Conservation (phyloP, 1,140 invertebrate genomes). For the Drosophila bifasciata region DNA sequence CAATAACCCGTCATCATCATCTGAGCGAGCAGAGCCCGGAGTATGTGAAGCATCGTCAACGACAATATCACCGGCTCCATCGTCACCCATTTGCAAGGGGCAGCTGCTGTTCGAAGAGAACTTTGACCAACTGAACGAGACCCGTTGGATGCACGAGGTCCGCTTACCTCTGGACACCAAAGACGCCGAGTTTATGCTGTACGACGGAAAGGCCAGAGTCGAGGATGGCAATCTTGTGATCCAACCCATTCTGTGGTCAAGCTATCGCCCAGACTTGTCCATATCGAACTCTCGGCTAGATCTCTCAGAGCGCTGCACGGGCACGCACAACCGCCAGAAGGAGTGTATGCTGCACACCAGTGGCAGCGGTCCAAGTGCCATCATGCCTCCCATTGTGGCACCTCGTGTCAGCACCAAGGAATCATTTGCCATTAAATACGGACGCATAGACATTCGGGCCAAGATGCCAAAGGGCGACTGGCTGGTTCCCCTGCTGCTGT, state of each 20-base stretch:
- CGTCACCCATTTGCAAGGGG: conserved; percentile 49
- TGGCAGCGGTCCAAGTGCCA: conserved; percentile 54
- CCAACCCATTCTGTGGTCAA: conserved; percentile 58
- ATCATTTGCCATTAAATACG: conserved; percentile 66
- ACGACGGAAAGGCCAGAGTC: conserved; percentile 55
- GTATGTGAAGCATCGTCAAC: conserved; percentile 3
- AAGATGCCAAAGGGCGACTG: conserved; percentile 62
- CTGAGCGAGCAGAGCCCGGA: background rate
- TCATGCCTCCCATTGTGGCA: conserved; percentile 62
- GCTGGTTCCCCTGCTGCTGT: conserved; percentile 72
- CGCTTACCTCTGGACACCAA: conserved; percentile 57
- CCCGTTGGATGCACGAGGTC: conserved; percentile 61
- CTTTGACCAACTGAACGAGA: conserved; percentile 68
- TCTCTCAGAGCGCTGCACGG: conserved; percentile 62
- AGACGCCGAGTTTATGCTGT: conserved; percentile 70
- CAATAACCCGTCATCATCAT: background rate
- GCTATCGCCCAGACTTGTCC: conserved; percentile 59
- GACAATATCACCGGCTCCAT: background rate
- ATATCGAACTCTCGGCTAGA: conserved; percentile 49
- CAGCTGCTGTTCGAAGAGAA: conserved; percentile 71
- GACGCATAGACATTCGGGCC: conserved; percentile 62
- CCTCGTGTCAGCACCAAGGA: conserved; percentile 63
- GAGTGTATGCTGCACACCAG: conserved; percentile 51
- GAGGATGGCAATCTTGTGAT: conserved; percentile 46
- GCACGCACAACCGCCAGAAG: conserved; percentile 52